Base-by-base conservation (phyloP, 2,888 invertebrate species). In the Dryobota labecula region DNA sequence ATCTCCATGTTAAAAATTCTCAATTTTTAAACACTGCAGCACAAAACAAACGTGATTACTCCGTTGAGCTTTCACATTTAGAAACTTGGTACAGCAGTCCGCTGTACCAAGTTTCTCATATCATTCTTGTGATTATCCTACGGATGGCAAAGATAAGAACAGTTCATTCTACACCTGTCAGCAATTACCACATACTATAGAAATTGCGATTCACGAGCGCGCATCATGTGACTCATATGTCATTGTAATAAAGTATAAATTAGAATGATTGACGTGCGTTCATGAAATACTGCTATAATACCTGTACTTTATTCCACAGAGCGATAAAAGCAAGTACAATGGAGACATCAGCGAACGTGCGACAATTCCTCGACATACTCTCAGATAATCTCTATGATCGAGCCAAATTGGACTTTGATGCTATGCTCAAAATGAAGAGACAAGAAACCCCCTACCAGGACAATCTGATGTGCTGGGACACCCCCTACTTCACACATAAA, bases 251-350 rank as follows among this genome's bases (percentile, higher is more conserved):
- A 60, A 15, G 47, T 6, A 47, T n/a, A 45, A 5, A 61, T 47
- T 30, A 0, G 0, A 60, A n/a, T n/a, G n/a, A n/a, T n/a, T 61
- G 15, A 6, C 2, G 9, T 15, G n/a, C 0, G n/a, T 2, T 49
- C 18, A 5, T 49, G 9, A 70, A 54, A 27, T 20, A 0, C 15
- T n/a, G n/a, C n/a, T n/a, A n/a, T n/a, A n/a, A 70, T 6, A 13
- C 27, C 24, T 71, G 1, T 61, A 11, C 27, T 53, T 72, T 65
- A 20, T 63, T 57, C 84, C 92, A 81, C 88, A 97, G 99, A 87
- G 99, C 99, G 2, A 97, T 99, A 70, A 98, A 98, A 88, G 98
- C 98, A 11, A 98, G 99, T 85, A 97, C 99, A 57, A 98, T 98
- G 86, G 98, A 98, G 89, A 97, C 97, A 0, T 98, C 99, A 0